Base-by-base conservation (phyloP, 2,797 vertebrate species). In the Alosa sapidissima region DNA sequence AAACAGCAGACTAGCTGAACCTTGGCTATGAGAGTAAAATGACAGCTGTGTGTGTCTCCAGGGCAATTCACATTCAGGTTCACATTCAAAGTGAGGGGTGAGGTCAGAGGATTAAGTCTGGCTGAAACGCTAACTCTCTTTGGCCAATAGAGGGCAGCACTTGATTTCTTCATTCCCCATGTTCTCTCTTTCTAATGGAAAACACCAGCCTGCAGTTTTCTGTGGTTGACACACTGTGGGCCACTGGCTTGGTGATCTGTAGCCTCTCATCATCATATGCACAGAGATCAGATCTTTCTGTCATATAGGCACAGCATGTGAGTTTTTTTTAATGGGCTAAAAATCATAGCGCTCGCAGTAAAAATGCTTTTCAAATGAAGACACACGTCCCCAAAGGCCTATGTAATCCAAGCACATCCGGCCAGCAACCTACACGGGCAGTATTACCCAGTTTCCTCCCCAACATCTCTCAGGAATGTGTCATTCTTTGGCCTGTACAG, bases 81-180 rank as follows among this genome's bases (percentile, higher is more conserved):
- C 33, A 41, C 68, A 41, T 75, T 45, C 33, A 36, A 75, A 75
- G 14, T 7, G 36, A 13, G 62, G 62, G 24, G 8, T 28, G 10
- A 13, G 11, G 33, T 28, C 24, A 28, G n/a, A 68, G 62, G 10
- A 65, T 65, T 28, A 5, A 28, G 10, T 21, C 10, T 16, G 2
- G 28, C 28, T 72, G 9, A 33, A 24, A 36, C 49, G 21, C 21
- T 55, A 6, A 55, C 14, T 47, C 65, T 2, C 47, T 78, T 78
- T 78, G 41, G 19, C 72, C 72, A 47, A 8, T 19, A 78, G 72
- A 19, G 72, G 72, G 72, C 72, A 78, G 72, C 72, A 78, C 41
- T 78, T 45, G 36, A 78, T 78, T 45, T 78, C 41, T 4, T 47
- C 1, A 19, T 45, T 45, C 19, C 19, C 55, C 7, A n/a, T 60